phyloP scores from a whole-genome alignment of 2,113 vertebrate genomes.

The Bujurquina vittata region DNA sequence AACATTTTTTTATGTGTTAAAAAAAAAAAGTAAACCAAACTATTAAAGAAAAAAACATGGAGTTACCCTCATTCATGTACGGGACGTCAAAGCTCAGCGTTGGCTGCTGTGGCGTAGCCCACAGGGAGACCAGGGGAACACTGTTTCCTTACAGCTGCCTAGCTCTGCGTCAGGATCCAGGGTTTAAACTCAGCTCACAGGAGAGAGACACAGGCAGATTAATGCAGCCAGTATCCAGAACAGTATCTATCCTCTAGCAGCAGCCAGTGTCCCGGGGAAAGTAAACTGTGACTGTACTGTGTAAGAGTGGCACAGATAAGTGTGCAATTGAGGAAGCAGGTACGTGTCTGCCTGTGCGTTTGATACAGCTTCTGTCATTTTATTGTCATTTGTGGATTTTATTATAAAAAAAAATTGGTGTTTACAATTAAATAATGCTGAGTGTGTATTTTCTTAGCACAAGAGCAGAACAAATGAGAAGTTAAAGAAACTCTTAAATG shows the following conservation, averaged over 20 bases:
- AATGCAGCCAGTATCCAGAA: constrained; percentile 36
- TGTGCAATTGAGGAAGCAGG: background rate
- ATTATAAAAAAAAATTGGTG: background rate
- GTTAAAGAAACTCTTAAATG: constrained; percentile 1
- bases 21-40: background rate
- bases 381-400: background rate
- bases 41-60: background rate
- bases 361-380: background rate
- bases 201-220: constrained; percentile 51
- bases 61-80: background rate
- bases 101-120: constrained; percentile 34
- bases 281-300: constrained; percentile 20
- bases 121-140: constrained; percentile 36
- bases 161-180: constrained; percentile 48
- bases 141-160: constrained; percentile 37
- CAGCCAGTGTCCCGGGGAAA: constrained; percentile 9
- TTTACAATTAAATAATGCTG: background rate
- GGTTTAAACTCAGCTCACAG: constrained; percentile 43
- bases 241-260: constrained; percentile 20
- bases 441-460: background rate
- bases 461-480: background rate
- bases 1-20: background rate
- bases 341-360: background rate
- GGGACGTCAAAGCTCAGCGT: constrained; percentile 48
- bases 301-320: constrained; percentile 6